These are phyloP conservation scores for Pelmatolapia mariae DNA, from an alignment of 2,113 vertebrate genomes.

Conservation along the genomic window DNA sequence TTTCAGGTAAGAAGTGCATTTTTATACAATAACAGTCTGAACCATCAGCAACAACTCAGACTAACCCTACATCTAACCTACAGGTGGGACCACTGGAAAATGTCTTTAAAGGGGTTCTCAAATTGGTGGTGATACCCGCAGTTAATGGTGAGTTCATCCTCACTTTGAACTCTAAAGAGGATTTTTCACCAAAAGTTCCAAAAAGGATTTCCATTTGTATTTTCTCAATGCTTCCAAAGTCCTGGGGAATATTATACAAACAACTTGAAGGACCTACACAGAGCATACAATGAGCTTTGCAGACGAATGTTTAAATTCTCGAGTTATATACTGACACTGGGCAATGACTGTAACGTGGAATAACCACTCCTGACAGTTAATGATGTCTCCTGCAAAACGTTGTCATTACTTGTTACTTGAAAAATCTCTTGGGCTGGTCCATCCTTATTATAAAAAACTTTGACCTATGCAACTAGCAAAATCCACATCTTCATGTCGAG, in stretches of 20 bases:
- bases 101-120: constrained; percentile 54
- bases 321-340: background rate
- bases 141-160: constrained; percentile 48
- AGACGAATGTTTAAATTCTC: background rate
- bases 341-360: background rate
- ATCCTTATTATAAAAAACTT: no score
- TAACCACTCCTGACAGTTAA: background rate
- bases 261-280: background rate
- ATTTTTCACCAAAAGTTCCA: rapidly evolving
- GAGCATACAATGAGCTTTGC: background rate
- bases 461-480: no score
- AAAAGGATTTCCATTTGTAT: background rate
- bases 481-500: no score
- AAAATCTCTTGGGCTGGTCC: background rate
- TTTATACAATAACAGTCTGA: background rate
- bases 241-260: rapidly evolving
- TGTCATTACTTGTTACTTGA: background rate
- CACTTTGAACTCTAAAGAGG: background rate
- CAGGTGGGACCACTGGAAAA: constrained; percentile 60
- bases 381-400: rapidly evolving
- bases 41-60: background rate
- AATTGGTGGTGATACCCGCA: constrained; percentile 49
- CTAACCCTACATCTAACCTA: background rate
- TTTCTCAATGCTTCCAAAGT: background rate
- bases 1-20: constrained; percentile 59